A percentile compares a stretch with the other conserved stretches of the same genome.
phyloP scores from a whole-genome alignment of 2,888 invertebrate genomes.

The Dryomyza anilis region DNA sequence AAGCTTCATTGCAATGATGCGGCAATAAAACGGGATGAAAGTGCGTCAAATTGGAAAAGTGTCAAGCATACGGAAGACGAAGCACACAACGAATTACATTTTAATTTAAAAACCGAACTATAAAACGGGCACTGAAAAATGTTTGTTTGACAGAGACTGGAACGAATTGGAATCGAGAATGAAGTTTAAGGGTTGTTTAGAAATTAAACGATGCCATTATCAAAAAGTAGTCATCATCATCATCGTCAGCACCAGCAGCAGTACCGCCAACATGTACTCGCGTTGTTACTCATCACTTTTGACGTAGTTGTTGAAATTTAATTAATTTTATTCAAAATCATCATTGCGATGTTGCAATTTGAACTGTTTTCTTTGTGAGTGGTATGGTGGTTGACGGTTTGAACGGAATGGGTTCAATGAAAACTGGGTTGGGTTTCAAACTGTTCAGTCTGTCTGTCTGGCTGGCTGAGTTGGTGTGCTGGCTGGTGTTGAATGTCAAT shows the following conservation, averaged over 20 bases:
- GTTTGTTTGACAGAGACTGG: slow-evolving; percentile 4
- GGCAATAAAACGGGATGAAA: slow-evolving; percentile 18
- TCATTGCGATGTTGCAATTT: not conserved
- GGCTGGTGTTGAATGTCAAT: slow-evolving; percentile 1
- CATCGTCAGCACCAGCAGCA: not conserved
- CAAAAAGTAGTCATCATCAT: slow-evolving; percentile 6
- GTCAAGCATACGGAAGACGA: not conserved
- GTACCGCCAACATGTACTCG: not conserved
- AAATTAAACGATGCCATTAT: slow-evolving; percentile 17
- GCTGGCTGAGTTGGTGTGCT: not conserved
- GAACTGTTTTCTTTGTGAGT: not conserved
- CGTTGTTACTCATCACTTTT: slow-evolving; percentile 20
- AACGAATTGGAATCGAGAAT: not conserved
- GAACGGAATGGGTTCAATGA: not conserved
- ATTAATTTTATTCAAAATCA: slow-evolving; percentile 34
- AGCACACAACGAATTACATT: slow-evolving; percentile 1
- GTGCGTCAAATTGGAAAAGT: slow-evolving; percentile 2
- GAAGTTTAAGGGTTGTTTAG: slow-evolving; percentile 8
- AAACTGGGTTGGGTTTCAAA: not conserved
- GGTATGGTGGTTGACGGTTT: not conserved
- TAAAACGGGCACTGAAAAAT: not conserved
- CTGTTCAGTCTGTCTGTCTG: not conserved
- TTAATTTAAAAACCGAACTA: slow-evolving; percentile 9
- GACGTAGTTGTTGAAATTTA: slow-evolving; percentile 27
- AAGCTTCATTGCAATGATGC: slow-evolving; percentile 13